Evolutionary conservation across 2,888 invertebrate species (phyloP).

Genomic region (Spodoptera picta): DNA sequence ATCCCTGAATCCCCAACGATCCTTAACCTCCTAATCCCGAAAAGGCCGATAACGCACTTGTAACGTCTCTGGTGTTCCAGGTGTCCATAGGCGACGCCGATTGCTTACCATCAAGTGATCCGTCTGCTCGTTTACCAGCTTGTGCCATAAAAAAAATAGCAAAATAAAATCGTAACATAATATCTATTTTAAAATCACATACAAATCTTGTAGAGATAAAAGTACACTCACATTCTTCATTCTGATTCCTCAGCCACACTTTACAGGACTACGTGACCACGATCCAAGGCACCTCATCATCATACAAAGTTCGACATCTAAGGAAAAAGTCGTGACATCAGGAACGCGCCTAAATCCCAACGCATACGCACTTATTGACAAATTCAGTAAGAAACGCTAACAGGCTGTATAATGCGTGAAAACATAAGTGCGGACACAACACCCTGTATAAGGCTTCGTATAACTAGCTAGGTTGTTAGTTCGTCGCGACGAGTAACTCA

Average conservation of each 20-base stretch:
- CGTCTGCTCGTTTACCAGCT: too few relatives aligned
- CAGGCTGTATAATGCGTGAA: constrained; percentile 54
- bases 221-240: constrained; percentile 16
- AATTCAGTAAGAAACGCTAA: constrained; percentile 56
- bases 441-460: constrained; percentile 59
- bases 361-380: constrained; percentile 52
- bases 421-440: constrained; percentile 53
- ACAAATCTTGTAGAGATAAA: constrained; percentile 9
- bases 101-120: too few relatives aligned
- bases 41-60: too few relatives aligned
- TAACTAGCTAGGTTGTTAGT: constrained; percentile 67
- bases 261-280: constrained; percentile 45
- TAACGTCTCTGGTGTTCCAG: too few relatives aligned
- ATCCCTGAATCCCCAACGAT: too few relatives aligned
- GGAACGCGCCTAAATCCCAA: constrained; percentile 49
- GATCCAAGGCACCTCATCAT: constrained; percentile 39
- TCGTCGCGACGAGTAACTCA: constrained; percentile 66
- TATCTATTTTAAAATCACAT: not conserved
- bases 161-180: too few relatives aligned
- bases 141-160: too few relatives aligned
- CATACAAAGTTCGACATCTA: constrained; percentile 40
- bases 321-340: constrained; percentile 54
- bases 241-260: constrained; percentile 36
- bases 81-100: too few relatives aligned
- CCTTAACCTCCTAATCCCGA: too few relatives aligned